Percentiles rank a stretch among this genome's conserved stretches.
phyloP scores from a whole-genome alignment of 2,888 invertebrate species.

The Athalia circularis region DNA sequence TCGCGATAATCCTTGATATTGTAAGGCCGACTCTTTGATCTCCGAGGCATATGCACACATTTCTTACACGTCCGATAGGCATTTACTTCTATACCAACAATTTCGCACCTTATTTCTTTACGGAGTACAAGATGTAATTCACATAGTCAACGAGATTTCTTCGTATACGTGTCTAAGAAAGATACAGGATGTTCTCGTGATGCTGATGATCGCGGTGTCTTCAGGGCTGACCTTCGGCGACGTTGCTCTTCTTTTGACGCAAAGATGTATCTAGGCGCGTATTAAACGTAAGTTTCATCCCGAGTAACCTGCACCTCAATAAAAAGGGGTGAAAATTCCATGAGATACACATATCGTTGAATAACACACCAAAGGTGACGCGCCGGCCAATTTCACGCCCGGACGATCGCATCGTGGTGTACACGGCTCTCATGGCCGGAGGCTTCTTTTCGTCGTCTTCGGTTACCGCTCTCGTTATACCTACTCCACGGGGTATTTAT shows the following conservation, averaged over 20 bases:
- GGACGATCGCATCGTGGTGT: conserved; percentile 25
- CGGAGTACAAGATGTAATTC: no score
- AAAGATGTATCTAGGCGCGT: conserved; percentile 11
- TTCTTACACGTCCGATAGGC: no score
- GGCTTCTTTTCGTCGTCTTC: not conserved
- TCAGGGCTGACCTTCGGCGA: conserved; percentile 13
- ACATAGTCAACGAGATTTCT: no score
- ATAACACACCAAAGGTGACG: conserved; percentile 14
- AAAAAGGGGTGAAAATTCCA: conserved; percentile 19
- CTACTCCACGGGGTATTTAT: no score
- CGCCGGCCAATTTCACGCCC: conserved; percentile 41
- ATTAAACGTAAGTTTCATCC: not conserved
- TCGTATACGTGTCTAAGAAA: no score
- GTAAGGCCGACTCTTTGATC: no score
- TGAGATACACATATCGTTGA: not conserved
- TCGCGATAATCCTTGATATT: no score
- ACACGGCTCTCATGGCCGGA: not conserved
- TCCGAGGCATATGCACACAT: no score
- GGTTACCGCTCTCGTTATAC: no score
- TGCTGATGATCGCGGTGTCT: no score
- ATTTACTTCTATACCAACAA: not conserved
- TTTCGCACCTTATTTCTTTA: not conserved
- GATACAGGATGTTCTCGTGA: not conserved
- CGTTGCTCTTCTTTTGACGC: not conserved
- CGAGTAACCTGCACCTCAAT: not conserved